Evolutionary conservation across 2,797 vertebrate genomes (phyloP).

Genomic region (Gymnothorax reevesii): DNA sequence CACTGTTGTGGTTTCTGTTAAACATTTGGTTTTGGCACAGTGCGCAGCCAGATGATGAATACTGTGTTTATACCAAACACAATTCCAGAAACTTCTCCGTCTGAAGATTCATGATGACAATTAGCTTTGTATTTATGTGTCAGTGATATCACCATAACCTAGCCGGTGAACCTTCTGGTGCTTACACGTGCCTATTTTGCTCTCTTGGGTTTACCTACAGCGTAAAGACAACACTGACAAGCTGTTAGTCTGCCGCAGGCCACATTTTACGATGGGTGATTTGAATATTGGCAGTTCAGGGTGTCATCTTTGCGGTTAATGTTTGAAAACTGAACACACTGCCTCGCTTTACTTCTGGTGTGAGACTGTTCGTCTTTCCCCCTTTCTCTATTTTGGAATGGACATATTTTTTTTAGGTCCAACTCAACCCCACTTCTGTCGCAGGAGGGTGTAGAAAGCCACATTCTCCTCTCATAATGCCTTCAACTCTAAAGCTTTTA

Average conservation of each 20-base stretch:
- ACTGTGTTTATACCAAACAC: conserved; percentile 29
- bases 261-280: background rate
- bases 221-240: background rate
- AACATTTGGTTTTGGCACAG: conserved; percentile 32
- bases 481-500: too few relatives aligned
- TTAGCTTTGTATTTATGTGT: conserved; percentile 35
- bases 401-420: background rate
- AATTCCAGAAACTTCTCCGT: conserved; percentile 12
- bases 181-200: background rate
- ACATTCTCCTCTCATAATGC: too few relatives aligned
- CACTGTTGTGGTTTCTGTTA: conserved; percentile 29
- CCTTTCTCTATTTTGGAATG: background rate
- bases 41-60: conserved; percentile 26
- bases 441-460: too few relatives aligned
- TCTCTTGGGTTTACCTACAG: background rate
- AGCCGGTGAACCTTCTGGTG: background rate
- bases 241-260: background rate
- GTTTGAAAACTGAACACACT: background rate
- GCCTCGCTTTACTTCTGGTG: background rate
- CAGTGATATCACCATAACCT: background rate
- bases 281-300: background rate
- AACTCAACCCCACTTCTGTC: background rate
- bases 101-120: conserved; percentile 28
- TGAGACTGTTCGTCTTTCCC: background rate
- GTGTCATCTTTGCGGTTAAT: background rate